Base-by-base conservation (phyloP, 2,888 invertebrate genomes). In the Rhamphomyia laevipes region DNA sequence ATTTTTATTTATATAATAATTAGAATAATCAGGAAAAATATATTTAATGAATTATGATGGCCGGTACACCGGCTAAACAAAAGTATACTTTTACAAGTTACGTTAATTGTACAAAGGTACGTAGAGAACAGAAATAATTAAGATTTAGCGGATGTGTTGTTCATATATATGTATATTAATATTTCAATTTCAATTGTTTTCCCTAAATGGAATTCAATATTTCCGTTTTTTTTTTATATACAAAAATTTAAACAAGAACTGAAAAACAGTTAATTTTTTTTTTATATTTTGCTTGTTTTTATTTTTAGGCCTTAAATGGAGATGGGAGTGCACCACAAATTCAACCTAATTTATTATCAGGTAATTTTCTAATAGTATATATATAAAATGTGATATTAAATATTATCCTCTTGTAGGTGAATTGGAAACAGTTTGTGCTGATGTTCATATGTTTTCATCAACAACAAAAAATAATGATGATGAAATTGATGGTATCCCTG, bases 381-480 rank as follows among this genome's bases (percentile, higher is more conserved):
- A 21, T 21, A 21, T 21, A 21, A 21, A 21, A 6, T 27, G n/a
- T n/a, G n/a, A 35, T 16, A 6, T 15, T 15, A 16, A 31, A 6
- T 30, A 5, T 17, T 15, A 12, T 42, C n/a, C 33, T 45, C 27
- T 40, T 49, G 4, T 15, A 80, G 90, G 89, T 46, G 94, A 95
- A 73, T 76, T 83, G 57, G 75, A 87, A 52, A 84, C 90, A 49
- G 84, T 86, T 23, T 82, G 82, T 59, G 90, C 88, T 65, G 91
- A 91, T 51, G 91, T 91, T 52, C 76, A 90, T 56, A 78, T 91
- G 78, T 86, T 85, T 68, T 79, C 85, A 47, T 86, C 92, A 13
- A 67, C 67, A 23, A 62, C 67, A 18, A 66, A 66, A 37, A 62
- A 66, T 46, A 61, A 62, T 15, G 60, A 59, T n/a, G 83, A 83